These are phyloP conservation scores for Somateria mollissima DNA, from an alignment of 2,797 vertebrate species.

Conservation along the genomic window DNA sequence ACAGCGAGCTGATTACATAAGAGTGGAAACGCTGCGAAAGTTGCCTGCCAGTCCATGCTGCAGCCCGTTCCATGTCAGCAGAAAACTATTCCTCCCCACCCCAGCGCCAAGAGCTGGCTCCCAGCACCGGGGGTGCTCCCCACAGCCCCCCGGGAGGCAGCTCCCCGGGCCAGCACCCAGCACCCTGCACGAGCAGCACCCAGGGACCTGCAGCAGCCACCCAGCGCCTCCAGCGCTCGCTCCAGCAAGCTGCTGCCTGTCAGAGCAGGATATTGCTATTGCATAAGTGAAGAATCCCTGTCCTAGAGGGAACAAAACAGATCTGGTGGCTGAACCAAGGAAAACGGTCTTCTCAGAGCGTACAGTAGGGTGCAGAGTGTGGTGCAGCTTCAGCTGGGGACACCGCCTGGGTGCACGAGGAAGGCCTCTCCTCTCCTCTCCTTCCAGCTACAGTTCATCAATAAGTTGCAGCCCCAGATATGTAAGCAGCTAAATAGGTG, in stretches of 20 bases:
- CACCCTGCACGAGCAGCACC: neutral
- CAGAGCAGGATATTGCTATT: slow-evolving; percentile 11
- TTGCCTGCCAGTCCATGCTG: neutral
- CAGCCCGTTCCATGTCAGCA: neutral
- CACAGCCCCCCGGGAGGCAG: neutral
- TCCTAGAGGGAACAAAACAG: slow-evolving; percentile 25
- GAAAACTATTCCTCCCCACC: neutral
- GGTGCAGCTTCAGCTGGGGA: neutral
- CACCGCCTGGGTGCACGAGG: neutral
- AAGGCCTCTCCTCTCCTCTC: neutral
- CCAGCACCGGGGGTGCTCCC: neutral
- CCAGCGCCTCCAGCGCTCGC: neutral
- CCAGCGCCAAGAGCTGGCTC: neutral
- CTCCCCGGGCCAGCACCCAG: neutral
- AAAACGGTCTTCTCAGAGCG: neutral
- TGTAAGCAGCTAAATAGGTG: neutral
- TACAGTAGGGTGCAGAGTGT: fast-evolving
- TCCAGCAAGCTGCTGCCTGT: slow-evolving; percentile 23
- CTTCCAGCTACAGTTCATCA: neutral
- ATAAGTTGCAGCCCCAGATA: neutral
- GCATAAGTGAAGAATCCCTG: slow-evolving; percentile 29
- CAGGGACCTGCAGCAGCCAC: neutral
- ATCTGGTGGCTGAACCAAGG: neutral
- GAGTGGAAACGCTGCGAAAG: neutral
- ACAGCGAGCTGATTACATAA: neutral